These are phyloP conservation scores for Phragmatobia fuliginosa DNA, from an alignment of 2,888 invertebrate genomes.

Conservation along the genomic window DNA sequence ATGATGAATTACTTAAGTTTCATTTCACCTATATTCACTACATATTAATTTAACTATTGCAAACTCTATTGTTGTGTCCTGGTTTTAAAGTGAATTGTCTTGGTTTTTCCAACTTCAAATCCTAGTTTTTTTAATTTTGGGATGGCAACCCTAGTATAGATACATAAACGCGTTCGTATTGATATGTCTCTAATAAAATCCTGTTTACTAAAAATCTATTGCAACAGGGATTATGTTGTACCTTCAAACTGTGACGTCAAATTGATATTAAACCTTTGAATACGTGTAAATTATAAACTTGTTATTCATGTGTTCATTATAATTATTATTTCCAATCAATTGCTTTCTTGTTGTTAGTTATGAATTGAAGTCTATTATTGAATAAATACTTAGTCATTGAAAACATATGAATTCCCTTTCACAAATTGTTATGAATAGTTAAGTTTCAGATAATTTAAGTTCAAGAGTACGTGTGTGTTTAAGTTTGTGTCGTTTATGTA, in stretches of 20 bases:
- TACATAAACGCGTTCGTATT: not conserved
- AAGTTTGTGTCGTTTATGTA: too few species aligned
- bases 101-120: too few species aligned
- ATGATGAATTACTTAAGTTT: too few species aligned
- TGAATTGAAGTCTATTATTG: conserved; percentile 1
- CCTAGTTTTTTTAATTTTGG: too few species aligned
- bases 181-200: not conserved
- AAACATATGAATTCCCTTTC: not conserved
- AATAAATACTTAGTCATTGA: not conserved
- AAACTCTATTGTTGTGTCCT: too few species aligned
- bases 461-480: too few species aligned
- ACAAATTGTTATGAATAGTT: not conserved
- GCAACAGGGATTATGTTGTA: not conserved
- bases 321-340: conserved; percentile 23
- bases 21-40: too few species aligned
- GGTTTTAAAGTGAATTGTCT: too few species aligned
- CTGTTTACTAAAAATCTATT: not conserved
- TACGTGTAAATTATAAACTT: conserved; percentile 47
- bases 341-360: conserved; percentile 24
- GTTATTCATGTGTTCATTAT: conserved; percentile 44
- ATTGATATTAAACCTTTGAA: conserved; percentile 13
- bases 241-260: not conserved
- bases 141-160: too few species aligned
- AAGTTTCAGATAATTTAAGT: not conserved
- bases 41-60: too few species aligned